A percentile compares a stretch with the other conserved stretches of the same genome.
Conservation (phyloP, 2,797 vertebrate species). For the Amblyopsis hoosieri region DNA sequence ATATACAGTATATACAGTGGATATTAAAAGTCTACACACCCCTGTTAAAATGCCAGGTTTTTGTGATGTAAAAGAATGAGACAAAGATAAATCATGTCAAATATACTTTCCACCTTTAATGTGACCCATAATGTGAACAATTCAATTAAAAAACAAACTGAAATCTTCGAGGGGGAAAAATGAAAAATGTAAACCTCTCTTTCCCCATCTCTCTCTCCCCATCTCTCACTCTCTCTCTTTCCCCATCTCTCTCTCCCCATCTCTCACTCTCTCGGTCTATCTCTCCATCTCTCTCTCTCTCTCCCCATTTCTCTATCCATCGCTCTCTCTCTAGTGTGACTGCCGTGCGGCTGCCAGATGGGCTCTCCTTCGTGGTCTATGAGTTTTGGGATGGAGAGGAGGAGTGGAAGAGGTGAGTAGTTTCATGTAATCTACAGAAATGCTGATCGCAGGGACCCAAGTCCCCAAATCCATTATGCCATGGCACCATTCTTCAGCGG, state of each 20-base stretch:
- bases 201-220: slow-evolving; percentile 29
- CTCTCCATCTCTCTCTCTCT: neutral
- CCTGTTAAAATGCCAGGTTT: too few species aligned
- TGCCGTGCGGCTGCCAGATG: slow-evolving; percentile 87
- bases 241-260: neutral
- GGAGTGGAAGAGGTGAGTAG: slow-evolving; percentile 90
- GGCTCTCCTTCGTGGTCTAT: slow-evolving; percentile 91
- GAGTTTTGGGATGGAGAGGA: slow-evolving; percentile 98
- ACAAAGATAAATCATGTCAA: too few species aligned
- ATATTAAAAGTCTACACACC: too few species aligned
- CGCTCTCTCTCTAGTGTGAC: slow-evolving; percentile 78
- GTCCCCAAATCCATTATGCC: neutral
- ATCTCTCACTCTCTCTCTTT: neutral
- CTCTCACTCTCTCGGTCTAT: neutral
- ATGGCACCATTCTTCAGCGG: neutral
- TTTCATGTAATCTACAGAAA: slow-evolving; percentile 6
- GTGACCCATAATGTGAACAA: too few species aligned
- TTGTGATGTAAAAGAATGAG: too few species aligned
- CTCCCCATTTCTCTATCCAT: too few species aligned
- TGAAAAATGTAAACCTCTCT: neutral
- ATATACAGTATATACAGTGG: too few species aligned
- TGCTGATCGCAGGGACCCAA: slow-evolving; percentile 5
- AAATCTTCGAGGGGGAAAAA: too few species aligned
- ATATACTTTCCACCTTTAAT: too few species aligned
- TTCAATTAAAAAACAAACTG: too few species aligned